Evolutionary conservation across 2,113 vertebrate species (phyloP).

Genomic region (Chaetodon auriga): DNA sequence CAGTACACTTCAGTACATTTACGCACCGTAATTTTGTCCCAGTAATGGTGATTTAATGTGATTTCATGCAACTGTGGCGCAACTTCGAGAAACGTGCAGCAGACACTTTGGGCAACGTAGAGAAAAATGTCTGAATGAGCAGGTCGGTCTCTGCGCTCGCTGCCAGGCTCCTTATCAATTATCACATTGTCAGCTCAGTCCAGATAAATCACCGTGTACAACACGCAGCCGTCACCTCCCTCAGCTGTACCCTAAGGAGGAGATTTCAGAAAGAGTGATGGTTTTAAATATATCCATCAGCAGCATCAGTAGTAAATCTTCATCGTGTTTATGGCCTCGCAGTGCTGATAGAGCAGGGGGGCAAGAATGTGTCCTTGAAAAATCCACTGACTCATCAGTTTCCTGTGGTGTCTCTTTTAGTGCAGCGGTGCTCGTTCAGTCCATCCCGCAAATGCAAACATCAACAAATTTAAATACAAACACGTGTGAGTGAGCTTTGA

Average conservation of each 20-base stretch:
- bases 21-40: no score
- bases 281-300: slow-evolving; percentile 73
- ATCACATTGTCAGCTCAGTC: slow-evolving; percentile 57
- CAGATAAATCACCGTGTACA: slow-evolving; percentile 51
- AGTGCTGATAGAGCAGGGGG: slow-evolving; percentile 53
- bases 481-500: neutral
- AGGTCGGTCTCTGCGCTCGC: neutral
- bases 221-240: slow-evolving; percentile 30
- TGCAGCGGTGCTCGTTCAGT: neutral
- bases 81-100: no score
- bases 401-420: slow-evolving; percentile 26
- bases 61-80: neutral
- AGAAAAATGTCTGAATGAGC: no score
- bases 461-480: slow-evolving; percentile 22
- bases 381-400: slow-evolving; percentile 51
- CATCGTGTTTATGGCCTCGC: slow-evolving; percentile 68
- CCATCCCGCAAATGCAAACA: slow-evolving; percentile 13
- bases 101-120: no score
- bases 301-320: slow-evolving; percentile 71
- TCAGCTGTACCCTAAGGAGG: slow-evolving; percentile 54
- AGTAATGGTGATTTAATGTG: no score
- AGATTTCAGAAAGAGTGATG: slow-evolving; percentile 59
- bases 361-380: slow-evolving; percentile 61
- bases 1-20: no score
- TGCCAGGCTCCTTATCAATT: slow-evolving; percentile 46